A percentile compares a stretch with the other conserved stretches of the same genome.
These are phyloP conservation scores for Idaea aversata DNA, from an alignment of 2,888 invertebrate species.

Conservation along the genomic window DNA sequence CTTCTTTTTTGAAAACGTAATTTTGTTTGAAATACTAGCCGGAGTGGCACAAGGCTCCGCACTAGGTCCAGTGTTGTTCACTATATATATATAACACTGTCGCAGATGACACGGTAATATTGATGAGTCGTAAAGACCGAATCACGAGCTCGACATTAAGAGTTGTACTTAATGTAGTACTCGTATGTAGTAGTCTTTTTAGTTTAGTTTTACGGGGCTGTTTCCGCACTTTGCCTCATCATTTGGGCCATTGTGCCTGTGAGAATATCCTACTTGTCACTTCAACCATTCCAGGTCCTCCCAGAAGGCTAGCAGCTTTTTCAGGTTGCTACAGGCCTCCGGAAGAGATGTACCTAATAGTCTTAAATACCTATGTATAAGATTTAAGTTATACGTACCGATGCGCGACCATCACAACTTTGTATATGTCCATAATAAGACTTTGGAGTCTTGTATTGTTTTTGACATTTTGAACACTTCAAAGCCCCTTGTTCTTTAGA, in stretches of 20 bases:
- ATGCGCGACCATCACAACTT: constrained; percentile 29
- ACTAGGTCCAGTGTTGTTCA: not conserved
- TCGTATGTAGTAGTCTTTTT: too few species aligned
- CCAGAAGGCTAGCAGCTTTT: too few species aligned
- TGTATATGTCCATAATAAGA: constrained; percentile 39
- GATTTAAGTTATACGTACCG: constrained; percentile 1
- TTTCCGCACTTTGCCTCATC: too few species aligned
- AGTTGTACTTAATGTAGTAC: too few species aligned
- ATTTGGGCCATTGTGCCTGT: too few species aligned
- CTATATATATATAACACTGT: not conserved
- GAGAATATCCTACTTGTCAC: too few species aligned
- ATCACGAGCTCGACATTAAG: too few species aligned
- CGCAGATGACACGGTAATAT: not conserved
- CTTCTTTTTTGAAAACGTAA: too few species aligned
- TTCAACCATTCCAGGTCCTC: too few species aligned
- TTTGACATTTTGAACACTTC: constrained; percentile 41
- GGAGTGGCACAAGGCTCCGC: not conserved
- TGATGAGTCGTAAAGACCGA: not conserved
- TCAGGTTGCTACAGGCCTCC: too few species aligned
- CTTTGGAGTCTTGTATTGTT: constrained; percentile 39
- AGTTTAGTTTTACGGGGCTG: too few species aligned
- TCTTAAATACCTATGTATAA: not conserved
- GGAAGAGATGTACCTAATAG: too few species aligned
- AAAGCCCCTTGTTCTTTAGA: constrained; percentile 28
- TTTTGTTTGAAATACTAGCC: not conserved